These are phyloP conservation scores for Cacajao melanocephalus DNA, from an alignment of 2,797 vertebrate genomes.

Conservation along the genomic window DNA sequence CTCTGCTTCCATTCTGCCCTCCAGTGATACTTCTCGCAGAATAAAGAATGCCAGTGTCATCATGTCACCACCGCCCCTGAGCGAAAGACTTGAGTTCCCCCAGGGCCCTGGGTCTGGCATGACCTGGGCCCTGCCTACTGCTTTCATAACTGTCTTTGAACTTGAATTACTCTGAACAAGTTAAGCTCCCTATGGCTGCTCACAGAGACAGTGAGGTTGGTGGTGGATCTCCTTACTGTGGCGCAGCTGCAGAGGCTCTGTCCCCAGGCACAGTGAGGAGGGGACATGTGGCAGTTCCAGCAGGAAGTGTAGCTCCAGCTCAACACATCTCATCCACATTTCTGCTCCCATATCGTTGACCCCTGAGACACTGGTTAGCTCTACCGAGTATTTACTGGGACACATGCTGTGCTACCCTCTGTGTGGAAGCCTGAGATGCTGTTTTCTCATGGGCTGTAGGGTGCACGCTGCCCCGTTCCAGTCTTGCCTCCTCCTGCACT, in stretches of 20 bases:
- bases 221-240: too few relatives aligned
- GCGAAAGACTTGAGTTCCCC: background rate
- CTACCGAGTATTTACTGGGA: background rate
- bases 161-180: background rate
- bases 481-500: background rate
- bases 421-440: accelerated
- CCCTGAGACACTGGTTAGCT: background rate
- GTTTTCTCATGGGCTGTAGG: background rate
- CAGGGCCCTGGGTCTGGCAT: background rate
- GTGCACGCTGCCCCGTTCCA: accelerated
- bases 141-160: background rate
- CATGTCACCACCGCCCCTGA: background rate
- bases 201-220: background rate
- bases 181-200: too few relatives aligned
- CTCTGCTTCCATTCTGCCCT: background rate
- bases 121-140: background rate
- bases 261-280: accelerated
- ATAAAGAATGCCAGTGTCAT: background rate
- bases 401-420: background rate
- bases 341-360: background rate
- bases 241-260: accelerated
- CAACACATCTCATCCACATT: accelerated
- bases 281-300: accelerated
- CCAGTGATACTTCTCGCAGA: background rate
- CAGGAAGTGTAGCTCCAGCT: background rate